phyloP scores from a whole-genome alignment of 1,140 invertebrate genomes.

The Trigoniulus corallinus region DNA sequence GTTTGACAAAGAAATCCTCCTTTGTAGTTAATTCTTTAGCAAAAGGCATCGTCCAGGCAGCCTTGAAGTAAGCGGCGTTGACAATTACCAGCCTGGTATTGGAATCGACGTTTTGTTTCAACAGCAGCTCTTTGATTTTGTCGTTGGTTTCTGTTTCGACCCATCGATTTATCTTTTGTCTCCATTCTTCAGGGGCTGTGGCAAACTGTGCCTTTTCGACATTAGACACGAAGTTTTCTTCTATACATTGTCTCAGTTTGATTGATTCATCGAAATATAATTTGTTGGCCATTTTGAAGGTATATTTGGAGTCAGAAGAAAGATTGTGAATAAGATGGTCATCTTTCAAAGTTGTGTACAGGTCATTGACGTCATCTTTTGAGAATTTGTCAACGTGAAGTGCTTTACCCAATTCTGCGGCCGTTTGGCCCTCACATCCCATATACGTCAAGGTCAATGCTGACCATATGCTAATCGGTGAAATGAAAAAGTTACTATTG shows the following conservation, averaged over 20 bases:
- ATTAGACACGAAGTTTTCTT: background rate
- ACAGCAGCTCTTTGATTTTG: constrained; percentile 49
- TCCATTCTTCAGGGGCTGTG: background rate
- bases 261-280: background rate
- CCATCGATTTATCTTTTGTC: constrained; percentile 55
- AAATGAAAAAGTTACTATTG: background rate
- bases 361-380: background rate
- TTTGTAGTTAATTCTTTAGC: constrained; percentile 33
- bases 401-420: background rate
- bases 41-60: constrained; percentile 55
- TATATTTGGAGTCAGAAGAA: background rate
- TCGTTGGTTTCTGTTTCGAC: constrained; percentile 49
- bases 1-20: constrained; percentile 49
- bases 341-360: too few species aligned
- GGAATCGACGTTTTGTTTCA: constrained; percentile 31
- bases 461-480: background rate
- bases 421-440: background rate
- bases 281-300: background rate
- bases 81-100: constrained; percentile 46
- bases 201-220: background rate
- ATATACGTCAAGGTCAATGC: background rate
- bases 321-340: background rate
- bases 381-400: background rate
- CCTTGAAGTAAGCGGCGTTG: constrained; percentile 77
- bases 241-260: background rate